Evolutionary conservation across 2,888 invertebrate genomes (phyloP).

Genomic region (Hemistola chrysoprasaria): DNA sequence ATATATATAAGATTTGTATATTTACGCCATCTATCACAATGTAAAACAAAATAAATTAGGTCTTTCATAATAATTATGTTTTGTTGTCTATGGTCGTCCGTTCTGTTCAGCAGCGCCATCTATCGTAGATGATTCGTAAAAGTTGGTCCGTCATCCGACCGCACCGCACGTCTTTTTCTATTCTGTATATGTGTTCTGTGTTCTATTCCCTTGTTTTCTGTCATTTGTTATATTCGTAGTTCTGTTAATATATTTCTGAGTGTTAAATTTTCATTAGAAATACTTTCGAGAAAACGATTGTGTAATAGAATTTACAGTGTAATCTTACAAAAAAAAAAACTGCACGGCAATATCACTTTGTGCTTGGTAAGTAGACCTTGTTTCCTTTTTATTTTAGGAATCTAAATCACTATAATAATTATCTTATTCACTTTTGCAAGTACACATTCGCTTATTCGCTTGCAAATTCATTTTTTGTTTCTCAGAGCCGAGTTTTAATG

Average conservation of each 20-base stretch:
- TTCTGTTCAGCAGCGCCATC: slow-evolving; percentile 49
- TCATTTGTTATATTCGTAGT: slow-evolving; percentile 60
- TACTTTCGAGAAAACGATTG: slow-evolving; percentile 47
- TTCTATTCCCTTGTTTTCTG: slow-evolving; percentile 74
- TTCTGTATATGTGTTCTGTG: too few species aligned
- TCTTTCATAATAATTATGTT: slow-evolving; percentile 40
- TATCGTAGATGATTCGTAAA: slow-evolving; percentile 41
- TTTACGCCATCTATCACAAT: too few species aligned
- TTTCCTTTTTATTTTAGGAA: slow-evolving; percentile 39
- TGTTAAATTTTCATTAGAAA: slow-evolving; percentile 46
- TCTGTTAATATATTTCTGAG: slow-evolving; percentile 48
- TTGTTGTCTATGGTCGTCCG: slow-evolving; percentile 53
- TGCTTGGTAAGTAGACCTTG: slow-evolving; percentile 19
- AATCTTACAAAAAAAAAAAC: slow-evolving; percentile 5
- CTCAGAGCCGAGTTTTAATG: not conserved
- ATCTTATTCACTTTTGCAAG: slow-evolving; percentile 43
- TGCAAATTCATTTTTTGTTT: slow-evolving; percentile 7
- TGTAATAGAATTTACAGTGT: slow-evolving; percentile 41
- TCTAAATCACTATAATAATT: too few species aligned
- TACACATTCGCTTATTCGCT: slow-evolving; percentile 1
- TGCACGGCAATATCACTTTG: not conserved
- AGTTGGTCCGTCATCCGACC: slow-evolving; percentile 51
- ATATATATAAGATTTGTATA: too few species aligned
- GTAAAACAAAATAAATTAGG: slow-evolving; percentile 23
- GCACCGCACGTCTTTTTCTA: slow-evolving; percentile 68